A percentile compares a stretch with the other conserved stretches of the same genome.
Conservation (phyloP, 1,140 invertebrate genomes). For the Tyrophagus putrescentiae region DNA sequence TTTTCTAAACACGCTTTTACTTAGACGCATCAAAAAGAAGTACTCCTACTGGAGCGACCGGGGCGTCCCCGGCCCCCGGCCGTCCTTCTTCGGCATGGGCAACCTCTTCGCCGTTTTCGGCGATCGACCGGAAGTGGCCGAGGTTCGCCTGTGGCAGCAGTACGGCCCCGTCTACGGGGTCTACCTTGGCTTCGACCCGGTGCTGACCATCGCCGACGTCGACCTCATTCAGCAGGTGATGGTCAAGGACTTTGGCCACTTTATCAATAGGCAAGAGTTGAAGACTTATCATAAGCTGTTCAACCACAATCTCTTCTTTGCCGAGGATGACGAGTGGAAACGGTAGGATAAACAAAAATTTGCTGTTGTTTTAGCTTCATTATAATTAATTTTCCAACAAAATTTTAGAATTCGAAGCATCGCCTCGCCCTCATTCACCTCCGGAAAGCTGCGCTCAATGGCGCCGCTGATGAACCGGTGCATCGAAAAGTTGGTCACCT, state of each 20-base stretch:
- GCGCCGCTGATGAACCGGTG: not conserved
- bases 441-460: conserved; percentile 43
- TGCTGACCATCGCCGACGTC: conserved; percentile 21
- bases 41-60: not conserved
- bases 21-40: not conserved
- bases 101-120: conserved; percentile 24
- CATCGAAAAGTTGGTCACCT: conserved; percentile 11
- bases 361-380: too few species aligned
- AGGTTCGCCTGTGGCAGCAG: not conserved
- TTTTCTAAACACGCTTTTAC: too few species aligned
- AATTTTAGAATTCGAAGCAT: conserved; percentile 41
- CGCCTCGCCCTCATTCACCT: conserved; percentile 42
- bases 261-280: conserved; percentile 21
- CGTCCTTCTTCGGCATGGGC: conserved; percentile 30
- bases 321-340: conserved; percentile 35
- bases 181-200: conserved; percentile 22
- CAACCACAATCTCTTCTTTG: conserved; percentile 5
- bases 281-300: not conserved
- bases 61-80: conserved; percentile 31
- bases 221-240: conserved; percentile 25
- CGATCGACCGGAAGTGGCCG: not conserved
- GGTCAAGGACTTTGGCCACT: conserved; percentile 25
- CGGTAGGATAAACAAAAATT: too few species aligned
- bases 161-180: conserved; percentile 16
- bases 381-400: too few species aligned